Percentiles rank a stretch among this genome's conserved stretches.
phyloP scores from a whole-genome alignment of 2,888 invertebrate species.

The Dryadula phaetusa region DNA sequence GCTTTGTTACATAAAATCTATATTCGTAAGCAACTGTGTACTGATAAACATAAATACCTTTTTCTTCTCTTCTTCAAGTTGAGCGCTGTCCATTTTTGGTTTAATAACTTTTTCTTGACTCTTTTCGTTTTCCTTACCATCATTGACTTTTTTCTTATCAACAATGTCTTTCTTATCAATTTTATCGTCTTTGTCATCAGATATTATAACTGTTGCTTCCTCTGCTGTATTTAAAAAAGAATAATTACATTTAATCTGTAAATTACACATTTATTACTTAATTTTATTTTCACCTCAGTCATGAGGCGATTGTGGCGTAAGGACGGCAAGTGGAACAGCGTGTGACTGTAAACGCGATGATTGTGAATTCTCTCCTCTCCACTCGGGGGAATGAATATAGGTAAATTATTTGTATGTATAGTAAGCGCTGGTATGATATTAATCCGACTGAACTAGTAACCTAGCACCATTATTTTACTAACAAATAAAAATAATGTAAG shows the following conservation, averaged over 20 bases:
- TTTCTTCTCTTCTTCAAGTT: conserved; percentile 78
- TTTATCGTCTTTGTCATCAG: conserved; percentile 41
- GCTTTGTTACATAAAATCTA: too few relatives aligned
- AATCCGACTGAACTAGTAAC: too few relatives aligned
- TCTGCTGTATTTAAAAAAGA: conserved; percentile 23
- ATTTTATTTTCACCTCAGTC: too few relatives aligned
- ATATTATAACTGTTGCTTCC: conserved; percentile 36
- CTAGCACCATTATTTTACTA: too few relatives aligned
- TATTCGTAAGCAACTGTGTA: neutral
- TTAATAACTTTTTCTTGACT: conserved; percentile 54
- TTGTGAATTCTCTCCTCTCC: too few relatives aligned
- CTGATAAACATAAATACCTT: conserved; percentile 56
- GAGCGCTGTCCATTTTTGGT: conserved; percentile 67
- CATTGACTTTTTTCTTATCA: conserved; percentile 46
- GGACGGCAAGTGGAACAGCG: too few relatives aligned
- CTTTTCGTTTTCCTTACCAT: conserved; percentile 52
- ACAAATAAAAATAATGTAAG: too few relatives aligned
- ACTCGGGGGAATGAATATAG: too few relatives aligned
- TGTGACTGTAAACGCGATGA: too few relatives aligned
- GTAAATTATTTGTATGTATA: too few relatives aligned
- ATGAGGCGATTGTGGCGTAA: too few relatives aligned
- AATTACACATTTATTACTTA: neutral
- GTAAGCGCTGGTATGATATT: too few relatives aligned
- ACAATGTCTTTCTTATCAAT: conserved; percentile 51
- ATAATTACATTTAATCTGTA: neutral